phyloP scores from a whole-genome alignment of 2,888 invertebrate genomes.

The Carpatolechia fugitivella region DNA sequence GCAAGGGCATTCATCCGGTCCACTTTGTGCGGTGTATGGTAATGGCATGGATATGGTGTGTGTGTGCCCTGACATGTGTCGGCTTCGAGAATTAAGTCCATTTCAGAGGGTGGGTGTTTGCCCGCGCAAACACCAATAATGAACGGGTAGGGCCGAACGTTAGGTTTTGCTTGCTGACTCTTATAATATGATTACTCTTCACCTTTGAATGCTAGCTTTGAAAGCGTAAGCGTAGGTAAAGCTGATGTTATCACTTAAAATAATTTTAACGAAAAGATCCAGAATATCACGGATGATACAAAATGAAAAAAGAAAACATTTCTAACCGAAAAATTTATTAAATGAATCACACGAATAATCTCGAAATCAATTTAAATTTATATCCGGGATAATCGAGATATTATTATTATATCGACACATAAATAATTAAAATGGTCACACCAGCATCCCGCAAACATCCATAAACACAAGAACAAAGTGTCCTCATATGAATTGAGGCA shows the following conservation, averaged over 20 bases:
- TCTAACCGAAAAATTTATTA: too few species aligned
- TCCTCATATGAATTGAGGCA: slow-evolving; percentile 48
- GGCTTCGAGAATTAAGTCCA: slow-evolving; percentile 65
- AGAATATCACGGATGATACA: too few species aligned
- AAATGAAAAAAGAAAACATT: too few species aligned
- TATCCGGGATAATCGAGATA: too few species aligned
- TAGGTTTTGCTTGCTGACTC: slow-evolving; percentile 3
- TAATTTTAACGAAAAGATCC: too few species aligned
- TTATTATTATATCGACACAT: too few species aligned
- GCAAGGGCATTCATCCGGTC: slow-evolving; percentile 60
- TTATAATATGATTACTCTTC: background rate
- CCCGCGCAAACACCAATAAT: slow-evolving; percentile 36
- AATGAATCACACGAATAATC: too few species aligned
- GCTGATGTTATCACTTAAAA: too few species aligned
- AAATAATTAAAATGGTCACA: background rate
- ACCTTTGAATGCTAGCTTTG: background rate
- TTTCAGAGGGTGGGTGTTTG: slow-evolving; percentile 41
- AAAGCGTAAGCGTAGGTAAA: too few species aligned
- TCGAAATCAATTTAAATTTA: too few species aligned
- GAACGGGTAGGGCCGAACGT: slow-evolving; percentile 18
- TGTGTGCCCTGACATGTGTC: slow-evolving; percentile 70
- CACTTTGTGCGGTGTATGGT: slow-evolving; percentile 63
- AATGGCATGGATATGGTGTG: slow-evolving; percentile 63
- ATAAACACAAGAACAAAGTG: slow-evolving; percentile 31
- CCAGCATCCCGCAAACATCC: slow-evolving; percentile 30